These are phyloP conservation scores for Epinephelus lanceolatus DNA, from an alignment of 2,113 vertebrate species.

Conservation along the genomic window DNA sequence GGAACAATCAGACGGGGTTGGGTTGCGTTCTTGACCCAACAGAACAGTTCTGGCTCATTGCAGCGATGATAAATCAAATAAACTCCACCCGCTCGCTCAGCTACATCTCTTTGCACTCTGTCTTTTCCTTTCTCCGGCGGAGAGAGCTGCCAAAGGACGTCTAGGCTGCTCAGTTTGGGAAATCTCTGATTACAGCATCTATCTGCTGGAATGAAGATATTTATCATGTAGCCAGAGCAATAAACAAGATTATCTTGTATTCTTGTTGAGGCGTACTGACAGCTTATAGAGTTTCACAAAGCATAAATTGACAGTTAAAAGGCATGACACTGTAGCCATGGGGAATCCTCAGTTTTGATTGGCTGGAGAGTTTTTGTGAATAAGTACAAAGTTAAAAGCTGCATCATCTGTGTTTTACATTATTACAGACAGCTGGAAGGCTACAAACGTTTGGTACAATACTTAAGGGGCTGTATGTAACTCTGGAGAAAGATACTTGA, in stretches of 20 bases:
- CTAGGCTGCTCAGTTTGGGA: not conserved
- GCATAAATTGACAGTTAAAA: constrained; percentile 11
- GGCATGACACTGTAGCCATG: not conserved
- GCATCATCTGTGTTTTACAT: not conserved
- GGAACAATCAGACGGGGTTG: constrained; percentile 63
- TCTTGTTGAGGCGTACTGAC: not conserved
- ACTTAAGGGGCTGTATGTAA: not conserved
- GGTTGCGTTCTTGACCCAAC: constrained; percentile 58
- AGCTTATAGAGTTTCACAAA: constrained; percentile 2
- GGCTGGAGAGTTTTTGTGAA: not conserved
- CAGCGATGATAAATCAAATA: constrained; percentile 55
- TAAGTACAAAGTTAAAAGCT: not conserved
- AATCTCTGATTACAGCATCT: not conserved
- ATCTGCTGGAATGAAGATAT: constrained; percentile 6
- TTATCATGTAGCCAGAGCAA: constrained; percentile 13
- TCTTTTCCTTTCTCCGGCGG: not conserved
- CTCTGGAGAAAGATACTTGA: too few species aligned
- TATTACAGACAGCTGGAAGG: not conserved
- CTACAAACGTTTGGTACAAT: not conserved
- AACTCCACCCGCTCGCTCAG: constrained; percentile 29
- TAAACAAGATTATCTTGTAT: not conserved
- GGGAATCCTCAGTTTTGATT: not conserved
- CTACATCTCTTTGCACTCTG: constrained; percentile 5
- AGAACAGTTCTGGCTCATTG: constrained; percentile 48
- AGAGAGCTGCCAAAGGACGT: constrained; percentile 6